Conservation (phyloP, 2,797 vertebrate genomes). For the Catharus ustulatus region DNA sequence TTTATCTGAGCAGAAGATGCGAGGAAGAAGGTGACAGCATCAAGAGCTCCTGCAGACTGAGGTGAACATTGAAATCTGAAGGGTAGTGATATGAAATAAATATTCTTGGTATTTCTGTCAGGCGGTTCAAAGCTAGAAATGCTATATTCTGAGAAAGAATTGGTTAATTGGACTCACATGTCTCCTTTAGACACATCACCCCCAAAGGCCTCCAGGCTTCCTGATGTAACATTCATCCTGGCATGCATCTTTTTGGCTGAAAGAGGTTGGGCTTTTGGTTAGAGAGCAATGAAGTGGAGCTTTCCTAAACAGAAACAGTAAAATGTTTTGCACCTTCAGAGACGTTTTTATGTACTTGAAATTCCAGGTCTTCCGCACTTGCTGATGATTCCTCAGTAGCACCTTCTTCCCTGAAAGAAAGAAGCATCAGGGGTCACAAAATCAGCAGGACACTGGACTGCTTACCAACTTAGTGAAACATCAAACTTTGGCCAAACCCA, state of each 20-base stretch:
- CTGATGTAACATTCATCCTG: constrained; percentile 79
- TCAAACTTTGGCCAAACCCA: neutral
- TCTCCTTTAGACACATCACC: constrained; percentile 85
- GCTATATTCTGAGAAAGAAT: neutral
- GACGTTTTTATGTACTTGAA: constrained; percentile 58
- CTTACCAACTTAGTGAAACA: neutral
- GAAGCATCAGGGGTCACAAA: neutral
- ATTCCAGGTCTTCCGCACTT: constrained; percentile 62
- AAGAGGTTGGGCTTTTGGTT: neutral
- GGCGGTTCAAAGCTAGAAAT: neutral
- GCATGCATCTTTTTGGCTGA: constrained; percentile 76
- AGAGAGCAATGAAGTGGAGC: neutral
- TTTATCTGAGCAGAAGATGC: neutral
- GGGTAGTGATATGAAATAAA: neutral
- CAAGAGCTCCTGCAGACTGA: neutral
- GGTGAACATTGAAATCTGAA: neutral
- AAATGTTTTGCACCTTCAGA: constrained; percentile 69
- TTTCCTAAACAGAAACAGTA: neutral
- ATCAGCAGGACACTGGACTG: neutral
- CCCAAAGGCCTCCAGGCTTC: constrained; percentile 86
- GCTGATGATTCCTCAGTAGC: neutral
- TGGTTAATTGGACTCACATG: constrained; percentile 79
- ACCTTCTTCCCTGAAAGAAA: constrained; percentile 32
- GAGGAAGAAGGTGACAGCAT: neutral
- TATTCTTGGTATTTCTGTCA: neutral